These are phyloP conservation scores for Platalea minor DNA, from an alignment of 2,797 vertebrate genomes.

Conservation along the genomic window DNA sequence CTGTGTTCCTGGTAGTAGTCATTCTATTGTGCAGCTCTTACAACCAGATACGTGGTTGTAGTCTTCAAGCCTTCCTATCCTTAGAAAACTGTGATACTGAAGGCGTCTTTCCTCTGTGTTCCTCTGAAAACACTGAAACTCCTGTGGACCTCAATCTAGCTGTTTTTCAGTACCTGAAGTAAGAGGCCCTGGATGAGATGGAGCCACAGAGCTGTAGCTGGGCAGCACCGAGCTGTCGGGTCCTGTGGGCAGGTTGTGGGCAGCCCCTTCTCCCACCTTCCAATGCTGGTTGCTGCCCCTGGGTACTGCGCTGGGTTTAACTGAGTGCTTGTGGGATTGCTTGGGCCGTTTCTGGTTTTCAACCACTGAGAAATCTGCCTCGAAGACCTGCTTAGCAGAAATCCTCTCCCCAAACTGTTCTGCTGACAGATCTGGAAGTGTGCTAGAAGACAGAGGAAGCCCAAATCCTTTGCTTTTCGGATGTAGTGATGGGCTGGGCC, in stretches of 20 bases:
- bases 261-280: neutral
- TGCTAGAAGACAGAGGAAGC: neutral
- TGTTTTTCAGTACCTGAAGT: neutral
- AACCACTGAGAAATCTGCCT: conserved; percentile 23
- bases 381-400: conserved; percentile 24
- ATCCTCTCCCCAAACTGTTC: neutral
- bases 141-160: neutral
- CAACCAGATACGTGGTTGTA: neutral
- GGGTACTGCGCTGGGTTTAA: conserved; percentile 1
- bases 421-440: neutral
- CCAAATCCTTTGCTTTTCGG: neutral
- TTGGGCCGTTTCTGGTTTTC: neutral
- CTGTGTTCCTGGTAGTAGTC: neutral
- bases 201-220: neutral
- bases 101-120: neutral
- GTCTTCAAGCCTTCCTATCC: neutral
- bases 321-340: neutral
- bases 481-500: neutral
- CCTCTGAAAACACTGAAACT: neutral
- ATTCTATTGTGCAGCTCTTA: neutral
- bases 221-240: neutral
- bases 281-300: neutral
- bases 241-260: neutral
- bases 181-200: neutral
- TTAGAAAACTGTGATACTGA: neutral